Evolutionary conservation across 1,140 invertebrate genomes (phyloP), one percentile per base, ranked within the genome.

Genomic region (Plectrocnemia conspersa): DNA sequence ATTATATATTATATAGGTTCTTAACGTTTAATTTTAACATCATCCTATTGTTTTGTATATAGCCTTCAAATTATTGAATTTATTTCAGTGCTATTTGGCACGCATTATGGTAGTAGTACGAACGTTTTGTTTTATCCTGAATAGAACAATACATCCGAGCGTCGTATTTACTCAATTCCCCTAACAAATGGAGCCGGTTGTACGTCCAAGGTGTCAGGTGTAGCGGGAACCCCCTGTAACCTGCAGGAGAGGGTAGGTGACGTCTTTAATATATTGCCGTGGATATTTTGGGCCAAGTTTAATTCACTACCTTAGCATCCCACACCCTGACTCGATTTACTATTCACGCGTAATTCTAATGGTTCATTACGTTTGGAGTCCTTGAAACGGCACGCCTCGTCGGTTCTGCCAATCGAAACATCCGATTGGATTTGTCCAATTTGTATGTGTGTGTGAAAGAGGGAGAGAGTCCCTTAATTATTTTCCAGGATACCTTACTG

Each of bases 101-200:
- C n/a, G n/a, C n/a, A n/a, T n/a, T n/a, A n/a, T n/a, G n/a, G n/a
- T n/a, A n/a, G n/a, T n/a, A n/a, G n/a, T n/a, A n/a, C n/a, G n/a
- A n/a, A n/a, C n/a, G n/a, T n/a, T n/a, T n/a, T n/a, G n/a, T n/a
- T n/a, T n/a, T n/a, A n/a, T n/a, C n/a, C 21, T 54, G 52, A 54
- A 46, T 47, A 25, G 42, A 42, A 53, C 49, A 29, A 40, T 44
- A 42, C 27, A 35, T 40, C 25, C 13, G 23, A 19, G 49, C 29
- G 48, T 44, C 52, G 41, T 54, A 54, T 46, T 46, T 46, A 54
- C 52, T 46, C 41, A 46, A 54, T 54, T 54, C 47, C 47, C 47
- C 33, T 50, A 50, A 38, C 47, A 50, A 50, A 50, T 50, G 47
- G 47, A 36, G 47, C 33, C 33, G 33, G 47, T 18, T 50, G n/a